Evolutionary conservation across 2,797 vertebrate genomes (phyloP).

Genomic region (Chrysocyon brachyurus): DNA sequence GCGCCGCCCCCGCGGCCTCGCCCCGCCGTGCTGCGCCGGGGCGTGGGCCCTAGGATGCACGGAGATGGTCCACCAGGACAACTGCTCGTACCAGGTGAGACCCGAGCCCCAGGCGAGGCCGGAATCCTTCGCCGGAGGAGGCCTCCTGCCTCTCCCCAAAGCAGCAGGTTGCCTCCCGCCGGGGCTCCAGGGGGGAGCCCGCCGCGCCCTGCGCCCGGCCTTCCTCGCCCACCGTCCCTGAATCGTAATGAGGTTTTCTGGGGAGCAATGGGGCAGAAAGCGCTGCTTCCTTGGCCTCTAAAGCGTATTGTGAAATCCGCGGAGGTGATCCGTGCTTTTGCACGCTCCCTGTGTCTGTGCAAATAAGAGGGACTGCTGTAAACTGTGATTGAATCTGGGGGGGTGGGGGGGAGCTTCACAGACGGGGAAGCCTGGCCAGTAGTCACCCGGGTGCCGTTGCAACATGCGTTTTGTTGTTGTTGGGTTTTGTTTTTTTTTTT

Average conservation of each 20-base stretch:
- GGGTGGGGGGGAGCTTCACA: not conserved
- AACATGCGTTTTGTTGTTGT: not conserved
- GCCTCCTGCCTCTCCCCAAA: constrained; percentile 64
- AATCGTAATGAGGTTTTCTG: constrained; percentile 79
- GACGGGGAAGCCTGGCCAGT: not conserved
- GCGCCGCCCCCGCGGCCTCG: constrained; percentile 73
- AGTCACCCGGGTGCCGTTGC: not conserved
- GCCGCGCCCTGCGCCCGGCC: constrained; percentile 55
- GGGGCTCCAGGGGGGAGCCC: constrained; percentile 47
- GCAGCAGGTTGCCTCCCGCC: constrained; percentile 85
- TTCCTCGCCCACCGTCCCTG: constrained; percentile 55
- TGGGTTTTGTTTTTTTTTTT: no score
- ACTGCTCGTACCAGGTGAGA: constrained; percentile 93
- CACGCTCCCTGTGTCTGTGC: constrained; percentile 33
- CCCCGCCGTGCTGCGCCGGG: constrained; percentile 65
- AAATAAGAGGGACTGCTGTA: constrained; percentile 23
- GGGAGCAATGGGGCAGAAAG: constrained; percentile 73
- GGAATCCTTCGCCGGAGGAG: constrained; percentile 70
- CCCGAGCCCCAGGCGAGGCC: not conserved
- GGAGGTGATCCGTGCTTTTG: constrained; percentile 55
- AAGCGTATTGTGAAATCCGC: constrained; percentile 56
- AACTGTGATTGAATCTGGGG: constrained; percentile 73
- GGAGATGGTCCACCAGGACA: constrained; percentile 99
- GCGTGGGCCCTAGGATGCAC: constrained; percentile 92
- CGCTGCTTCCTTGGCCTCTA: constrained; percentile 71